phyloP scores from a whole-genome alignment of 2,113 vertebrate genomes.

The Chelonoidis abingdonii region DNA sequence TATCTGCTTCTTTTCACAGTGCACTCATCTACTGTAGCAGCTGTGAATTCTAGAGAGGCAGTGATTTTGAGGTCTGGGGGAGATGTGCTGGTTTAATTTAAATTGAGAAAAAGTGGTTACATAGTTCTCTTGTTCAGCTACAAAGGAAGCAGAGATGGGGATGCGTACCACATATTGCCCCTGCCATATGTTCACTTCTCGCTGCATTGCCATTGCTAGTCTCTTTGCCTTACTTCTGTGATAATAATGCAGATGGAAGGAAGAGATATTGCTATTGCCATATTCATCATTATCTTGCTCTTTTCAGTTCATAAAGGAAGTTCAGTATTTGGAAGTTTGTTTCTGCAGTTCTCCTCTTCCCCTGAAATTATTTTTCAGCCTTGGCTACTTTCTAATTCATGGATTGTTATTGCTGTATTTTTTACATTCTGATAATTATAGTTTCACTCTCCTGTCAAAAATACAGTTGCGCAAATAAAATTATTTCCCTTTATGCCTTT shows the following conservation, averaged over 20 bases:
- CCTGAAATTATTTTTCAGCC: rapidly evolving
- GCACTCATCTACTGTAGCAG: background rate
- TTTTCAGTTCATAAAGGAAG: constrained; percentile 5
- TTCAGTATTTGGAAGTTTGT: background rate
- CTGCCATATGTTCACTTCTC: constrained; percentile 24
- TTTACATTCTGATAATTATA: background rate
- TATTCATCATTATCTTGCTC: background rate
- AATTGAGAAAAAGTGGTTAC: background rate
- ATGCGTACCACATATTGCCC: background rate
- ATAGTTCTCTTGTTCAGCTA: background rate
- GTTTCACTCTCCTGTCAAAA: background rate
- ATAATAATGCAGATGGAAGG: background rate
- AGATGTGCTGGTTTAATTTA: background rate
- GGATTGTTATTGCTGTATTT: background rate
- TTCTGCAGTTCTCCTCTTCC: background rate
- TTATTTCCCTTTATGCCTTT: background rate
- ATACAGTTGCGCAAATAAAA: background rate
- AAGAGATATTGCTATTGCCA: background rate
- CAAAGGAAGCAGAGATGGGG: background rate
- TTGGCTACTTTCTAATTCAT: background rate
- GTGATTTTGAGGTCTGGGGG: background rate
- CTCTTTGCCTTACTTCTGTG: constrained; percentile 21
- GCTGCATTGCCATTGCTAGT: background rate
- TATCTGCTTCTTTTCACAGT: background rate
- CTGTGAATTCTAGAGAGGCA: background rate